Base-by-base conservation (phyloP, 2,888 invertebrate species). In the Gibbula magus region DNA sequence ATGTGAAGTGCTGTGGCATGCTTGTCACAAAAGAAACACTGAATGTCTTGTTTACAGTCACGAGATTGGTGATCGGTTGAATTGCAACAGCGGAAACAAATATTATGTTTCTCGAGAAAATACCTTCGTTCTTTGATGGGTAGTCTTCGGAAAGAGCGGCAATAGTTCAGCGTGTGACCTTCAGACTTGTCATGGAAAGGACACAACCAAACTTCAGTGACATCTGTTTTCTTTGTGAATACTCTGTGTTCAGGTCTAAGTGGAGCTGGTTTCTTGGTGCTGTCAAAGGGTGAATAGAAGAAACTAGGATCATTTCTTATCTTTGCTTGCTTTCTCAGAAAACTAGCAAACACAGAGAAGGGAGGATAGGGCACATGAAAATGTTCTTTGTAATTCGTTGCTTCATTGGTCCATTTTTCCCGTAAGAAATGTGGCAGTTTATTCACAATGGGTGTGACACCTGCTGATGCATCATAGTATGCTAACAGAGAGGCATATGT, bases 391-490 rank as follows among this genome's bases (percentile, higher is more conserved):
- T 84, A 85, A 0, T 70, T 77, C 0, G 73, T 22, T 1, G 85
- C 85, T 25, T 77, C 70, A 20, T 5, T 78, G 5, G 75, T 83
- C 85, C 85, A 84, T 45, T 83, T 87, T 13, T 84, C 81, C 52
- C 83, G 82, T 1, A 85, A 13, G 16, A 54, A 22, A 25, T 78
- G 79, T 0, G 87, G 84, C 2, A 86, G 78, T 74, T 85, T 87
- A n/a, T 51, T n/a, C 2, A 86, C 79, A 3, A 87, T 84, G 0
- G 82, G 83, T 7, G 70, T 76, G 1, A 86, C 79, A 2, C 85
- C 85, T 13, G 79, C 22, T n/a, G 85, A 82, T 0, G 84, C 78
- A 32, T 86, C 82, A 67, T 77, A 86, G 53, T 83, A 84, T 8
- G 82, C 73, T n/a, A 85, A 74, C 5, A 80, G 25, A 1, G 77